Evolutionary conservation across 2,888 invertebrate species (phyloP), one percentile per base, ranked within the genome.

Genomic region (Drymonia ruficornis): DNA sequence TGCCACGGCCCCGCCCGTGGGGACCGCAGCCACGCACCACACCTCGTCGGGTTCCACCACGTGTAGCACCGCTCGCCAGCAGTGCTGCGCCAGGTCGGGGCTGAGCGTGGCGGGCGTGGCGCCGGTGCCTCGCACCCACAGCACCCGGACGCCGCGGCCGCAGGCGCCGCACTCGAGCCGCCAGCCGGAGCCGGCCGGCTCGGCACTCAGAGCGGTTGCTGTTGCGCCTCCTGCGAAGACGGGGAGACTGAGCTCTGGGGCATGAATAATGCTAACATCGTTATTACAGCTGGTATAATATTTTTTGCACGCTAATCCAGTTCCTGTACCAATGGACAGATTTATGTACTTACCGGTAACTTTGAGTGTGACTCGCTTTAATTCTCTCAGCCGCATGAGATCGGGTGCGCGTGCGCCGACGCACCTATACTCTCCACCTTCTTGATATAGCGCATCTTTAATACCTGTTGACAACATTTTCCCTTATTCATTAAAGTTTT

Each of bases 401-500:
- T 90, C 90, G 0, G 86, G 81, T 0, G 80, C 87, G 1, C 86
- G 80, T 19, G 91, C 87, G 0, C 92, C 95, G 34, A 96, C 94
- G 82, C 96, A 96, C 38, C 96, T 93, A 81, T 96, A 96, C 81
- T 96, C 96, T 0, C 96, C 96, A 4, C 95, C 96, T 70, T 96
- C 96, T 76, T 96, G 96, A 80, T 96, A 96, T 50, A 96, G 81
- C 28, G 96, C 96, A 54, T 95, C 94, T 64, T 95, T 95, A 55
- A 96, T 88, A 70, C 88, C 91, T 89, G 67, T 18, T 1, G 28
- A n/a, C n/a, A n/a, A 9, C n/a, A 50, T 6, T 23, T 43, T n/a
- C 34, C 31, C 31, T 13, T 36, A 36, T n/a, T n/a, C 11, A n/a
- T 13, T n/a, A 4, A n/a, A 36, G 36, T 36, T 23, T 6, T 23